A percentile compares a stretch with the other conserved stretches of the same genome.
phyloP scores from a whole-genome alignment of 2,888 invertebrate species.

The Horisme vitalbata region DNA sequence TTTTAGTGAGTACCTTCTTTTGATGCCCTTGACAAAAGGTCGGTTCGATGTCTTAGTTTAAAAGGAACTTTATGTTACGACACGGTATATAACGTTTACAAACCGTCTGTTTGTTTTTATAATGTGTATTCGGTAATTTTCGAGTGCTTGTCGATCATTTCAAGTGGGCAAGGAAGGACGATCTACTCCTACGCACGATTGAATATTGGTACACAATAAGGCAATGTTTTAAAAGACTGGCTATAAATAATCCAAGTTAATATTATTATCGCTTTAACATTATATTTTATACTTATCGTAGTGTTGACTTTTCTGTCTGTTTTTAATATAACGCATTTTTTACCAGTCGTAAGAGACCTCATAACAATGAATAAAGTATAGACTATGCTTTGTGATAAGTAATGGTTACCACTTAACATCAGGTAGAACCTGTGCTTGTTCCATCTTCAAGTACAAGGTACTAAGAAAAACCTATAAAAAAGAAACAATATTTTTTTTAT shows the following conservation, averaged over 20 bases:
- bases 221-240: conserved; percentile 22
- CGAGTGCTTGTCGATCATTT: conserved; percentile 63
- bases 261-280: conserved; percentile 3
- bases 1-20: conserved; percentile 34
- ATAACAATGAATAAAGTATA: too few species aligned
- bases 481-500: too few species aligned
- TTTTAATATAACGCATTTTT: too few species aligned
- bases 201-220: conserved; percentile 27
- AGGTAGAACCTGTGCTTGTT: too few species aligned
- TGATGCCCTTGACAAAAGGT: conserved; percentile 71
- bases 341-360: too few species aligned
- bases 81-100: conserved; percentile 59
- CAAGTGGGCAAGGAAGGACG: conserved; percentile 65
- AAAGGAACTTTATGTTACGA: conserved; percentile 62
- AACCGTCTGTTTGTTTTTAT: conserved; percentile 65
- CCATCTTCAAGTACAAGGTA: too few species aligned
- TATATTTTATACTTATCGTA: conserved; percentile 3
- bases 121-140: conserved; percentile 69
- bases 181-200: conserved; percentile 48
- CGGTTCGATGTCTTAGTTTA: conserved; percentile 58
- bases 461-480: too few species aligned
- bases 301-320: too few species aligned
- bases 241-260: conserved; percentile 20
- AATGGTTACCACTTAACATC: too few species aligned
- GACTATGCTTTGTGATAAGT: too few species aligned